A percentile compares a stretch with the other conserved stretches of the same genome.
Conservation (phyloP, 2,888 invertebrate genomes). For the Oligia latruncula region DNA sequence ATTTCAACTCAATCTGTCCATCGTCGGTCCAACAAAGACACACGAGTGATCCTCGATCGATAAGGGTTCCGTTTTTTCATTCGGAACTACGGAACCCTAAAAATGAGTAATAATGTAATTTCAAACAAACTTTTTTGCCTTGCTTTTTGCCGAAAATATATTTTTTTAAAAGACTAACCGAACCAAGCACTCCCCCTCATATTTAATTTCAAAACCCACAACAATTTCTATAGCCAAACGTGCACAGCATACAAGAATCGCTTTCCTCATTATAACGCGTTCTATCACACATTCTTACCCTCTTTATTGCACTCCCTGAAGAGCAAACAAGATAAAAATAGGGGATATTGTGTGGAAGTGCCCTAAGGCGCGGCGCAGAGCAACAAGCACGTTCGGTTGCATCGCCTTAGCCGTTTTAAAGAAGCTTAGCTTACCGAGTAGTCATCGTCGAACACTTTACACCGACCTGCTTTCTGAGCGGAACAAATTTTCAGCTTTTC, state of each 20-base stretch:
- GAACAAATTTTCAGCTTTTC: conserved; percentile 47
- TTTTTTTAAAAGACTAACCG: neutral
- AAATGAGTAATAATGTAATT: neutral
- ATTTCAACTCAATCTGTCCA: neutral
- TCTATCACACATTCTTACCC: conserved; percentile 47
- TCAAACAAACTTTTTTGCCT: neutral
- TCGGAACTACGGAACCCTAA: neutral
- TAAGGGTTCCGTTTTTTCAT: neutral
- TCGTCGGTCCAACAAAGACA: neutral
- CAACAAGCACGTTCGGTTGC: conserved; percentile 72
- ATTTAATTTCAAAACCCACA: conserved; percentile 30
- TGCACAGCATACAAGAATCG: conserved; percentile 47
- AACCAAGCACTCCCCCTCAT: conserved; percentile 4
- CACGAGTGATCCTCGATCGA: neutral
- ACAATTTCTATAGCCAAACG: conserved; percentile 43
- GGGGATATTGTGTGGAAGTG: conserved; percentile 57
- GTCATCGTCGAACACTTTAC: conserved; percentile 66
- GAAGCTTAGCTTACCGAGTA: conserved; percentile 69
- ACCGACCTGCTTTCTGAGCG: conserved; percentile 51
- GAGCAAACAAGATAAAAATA: conserved; percentile 62
- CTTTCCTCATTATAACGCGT: conserved; percentile 52
- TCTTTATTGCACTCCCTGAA: conserved; percentile 48
- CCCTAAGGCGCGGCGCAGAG: conserved; percentile 66
- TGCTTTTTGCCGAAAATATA: neutral
- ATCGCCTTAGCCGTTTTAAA: conserved; percentile 69